Evolutionary conservation across 2,113 vertebrate genomes (phyloP).

Genomic region (Todiramphus chloris): DNA sequence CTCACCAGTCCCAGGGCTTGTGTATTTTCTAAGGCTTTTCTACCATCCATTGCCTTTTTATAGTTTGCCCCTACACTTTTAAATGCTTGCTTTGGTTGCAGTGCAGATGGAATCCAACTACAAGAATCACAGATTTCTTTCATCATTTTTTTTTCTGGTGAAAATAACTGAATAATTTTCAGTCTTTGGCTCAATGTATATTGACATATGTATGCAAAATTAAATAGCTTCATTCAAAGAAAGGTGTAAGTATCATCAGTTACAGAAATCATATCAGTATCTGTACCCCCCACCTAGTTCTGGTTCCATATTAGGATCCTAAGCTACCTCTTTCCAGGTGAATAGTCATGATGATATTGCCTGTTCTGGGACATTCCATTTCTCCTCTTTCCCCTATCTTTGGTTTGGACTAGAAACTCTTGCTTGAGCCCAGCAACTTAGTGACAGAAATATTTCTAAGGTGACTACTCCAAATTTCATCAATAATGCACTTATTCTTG

Average conservation of each 20-base stretch:
- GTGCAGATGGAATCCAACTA: background rate
- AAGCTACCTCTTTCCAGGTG: background rate
- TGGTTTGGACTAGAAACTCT: background rate
- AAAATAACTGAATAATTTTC: background rate
- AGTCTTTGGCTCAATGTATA: background rate
- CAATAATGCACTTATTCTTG: background rate
- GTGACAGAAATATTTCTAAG: background rate
- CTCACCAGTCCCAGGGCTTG: background rate
- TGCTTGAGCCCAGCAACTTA: background rate
- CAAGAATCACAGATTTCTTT: background rate
- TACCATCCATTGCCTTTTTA: background rate
- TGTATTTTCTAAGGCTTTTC: background rate
- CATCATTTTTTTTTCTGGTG: background rate
- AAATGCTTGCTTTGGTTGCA: background rate
- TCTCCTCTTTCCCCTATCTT: background rate
- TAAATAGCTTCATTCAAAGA: background rate
- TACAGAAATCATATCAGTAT: background rate
- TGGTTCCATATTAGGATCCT: background rate
- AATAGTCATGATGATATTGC: background rate
- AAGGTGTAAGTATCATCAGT: background rate
- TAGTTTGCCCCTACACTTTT: background rate
- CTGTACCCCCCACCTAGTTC: background rate
- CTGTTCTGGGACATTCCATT: background rate
- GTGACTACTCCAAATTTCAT: background rate
- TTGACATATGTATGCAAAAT: background rate